Base-by-base conservation (phyloP, 2,888 invertebrate genomes). In the Apamea epomidion region DNA sequence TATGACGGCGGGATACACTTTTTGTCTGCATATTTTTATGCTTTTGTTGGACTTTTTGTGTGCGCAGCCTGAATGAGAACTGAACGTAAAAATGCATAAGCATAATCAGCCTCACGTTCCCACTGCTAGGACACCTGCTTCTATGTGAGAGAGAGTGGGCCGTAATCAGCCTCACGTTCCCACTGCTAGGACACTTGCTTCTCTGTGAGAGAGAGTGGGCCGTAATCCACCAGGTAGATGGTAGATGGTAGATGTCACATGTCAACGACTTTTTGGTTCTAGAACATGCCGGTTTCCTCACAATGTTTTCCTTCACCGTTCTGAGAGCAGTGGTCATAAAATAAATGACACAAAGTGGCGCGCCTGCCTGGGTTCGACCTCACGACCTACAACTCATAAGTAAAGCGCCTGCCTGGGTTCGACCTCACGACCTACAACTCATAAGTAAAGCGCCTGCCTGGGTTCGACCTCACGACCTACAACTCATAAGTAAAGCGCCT, bases 1-100 rank as follows among this genome's bases (percentile, higher is more conserved):
- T 80, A 76, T 71, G 45, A 80, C 29, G 71, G 6, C 37, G 16
- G 74, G 69, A 58, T 70, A 16, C 29, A 65, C 14, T 72, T 77
- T 69, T 81, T 73, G 60, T 78, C 21, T 62, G 37, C 42, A 42
- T 76, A 58, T 54, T 80, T 75, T 75, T 75, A 45, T 45, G 16
- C 7, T 72, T 65, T 64, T 70, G 32, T 51, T 54, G 8, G 2
- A 8, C 7, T 54, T 74, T 76, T 64, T 71, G n/a, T 58, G 32
- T 37, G 21, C 10, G 16, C 74, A 54, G 32, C 48, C 48, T 16
- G 8, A 72, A 60, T 21, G 42, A 51, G 29, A 16, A n/a, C 1
- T 21, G 48, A 37, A 67, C 18, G 18, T 48, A 18, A 37, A 32
- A 0, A 16, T 29, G 29, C 29, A 60, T 60, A 60, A 60, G 1